These are phyloP conservation scores for Arion vulgaris DNA, from an alignment of 1,140 invertebrate genomes.

Conservation along the genomic window DNA sequence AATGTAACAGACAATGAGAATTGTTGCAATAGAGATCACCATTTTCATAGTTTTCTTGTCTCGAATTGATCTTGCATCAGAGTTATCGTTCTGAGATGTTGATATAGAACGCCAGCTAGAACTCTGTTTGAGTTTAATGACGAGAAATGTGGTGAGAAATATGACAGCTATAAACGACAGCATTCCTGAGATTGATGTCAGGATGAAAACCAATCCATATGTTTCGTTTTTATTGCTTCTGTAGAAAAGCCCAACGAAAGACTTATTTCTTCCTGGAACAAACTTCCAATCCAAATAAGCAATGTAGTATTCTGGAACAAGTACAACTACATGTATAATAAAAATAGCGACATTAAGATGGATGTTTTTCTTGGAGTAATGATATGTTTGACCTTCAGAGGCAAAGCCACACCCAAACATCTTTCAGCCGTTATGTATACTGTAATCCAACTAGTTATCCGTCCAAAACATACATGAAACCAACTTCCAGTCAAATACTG, in stretches of 20 bases:
- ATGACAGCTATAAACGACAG: no score
- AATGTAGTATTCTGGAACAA: not conserved
- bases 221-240: no score
- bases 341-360: not conserved
- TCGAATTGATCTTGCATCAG: not conserved
- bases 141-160: not conserved
- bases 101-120: not conserved
- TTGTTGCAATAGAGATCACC: not conserved
- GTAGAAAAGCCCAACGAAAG: no score
- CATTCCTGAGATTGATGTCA: no score
- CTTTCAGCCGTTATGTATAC: conserved; percentile 1
- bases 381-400: conserved; percentile 7
- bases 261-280: no score
- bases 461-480: not conserved
- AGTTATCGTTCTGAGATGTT: not conserved
- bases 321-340: not conserved
- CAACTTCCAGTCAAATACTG: not conserved
- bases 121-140: not conserved
- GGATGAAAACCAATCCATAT: no score
- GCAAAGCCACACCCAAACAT: not conserved
- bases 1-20: not conserved
- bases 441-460: conserved; percentile 3
- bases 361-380: not conserved
- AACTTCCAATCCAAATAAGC: no score
- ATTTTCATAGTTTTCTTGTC: conserved; percentile 14